Evolutionary conservation across 2,113 vertebrate genomes (phyloP).

Genomic region (Callithrix jacchus): DNA sequence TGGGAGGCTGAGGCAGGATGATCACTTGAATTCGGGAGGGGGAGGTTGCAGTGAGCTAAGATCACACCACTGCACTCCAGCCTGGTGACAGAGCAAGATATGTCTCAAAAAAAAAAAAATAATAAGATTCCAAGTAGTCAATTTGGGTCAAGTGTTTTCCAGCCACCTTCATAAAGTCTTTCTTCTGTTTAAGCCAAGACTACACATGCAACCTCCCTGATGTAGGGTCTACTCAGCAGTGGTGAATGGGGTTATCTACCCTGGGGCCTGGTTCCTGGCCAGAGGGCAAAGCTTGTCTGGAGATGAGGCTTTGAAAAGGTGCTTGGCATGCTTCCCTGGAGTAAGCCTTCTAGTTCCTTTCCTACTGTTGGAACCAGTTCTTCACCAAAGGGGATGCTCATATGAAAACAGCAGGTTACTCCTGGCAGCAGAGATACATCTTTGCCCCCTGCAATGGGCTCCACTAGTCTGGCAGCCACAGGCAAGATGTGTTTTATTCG

Average conservation of each 20-base stretch:
- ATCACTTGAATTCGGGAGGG: no score
- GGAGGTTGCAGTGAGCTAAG: no score
- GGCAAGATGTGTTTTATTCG: conserved; percentile 60
- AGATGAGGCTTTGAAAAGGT: conserved; percentile 23
- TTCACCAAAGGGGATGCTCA: not conserved
- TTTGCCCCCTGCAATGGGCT: conserved; percentile 12
- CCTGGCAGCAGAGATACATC: conserved; percentile 28
- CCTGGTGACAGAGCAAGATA: no score
- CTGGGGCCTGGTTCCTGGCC: not conserved
- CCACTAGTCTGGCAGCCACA: conserved; percentile 26
- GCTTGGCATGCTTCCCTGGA: not conserved
- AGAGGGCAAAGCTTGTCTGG: not conserved
- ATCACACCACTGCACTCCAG: no score
- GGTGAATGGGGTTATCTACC: not conserved
- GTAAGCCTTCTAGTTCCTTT: not conserved
- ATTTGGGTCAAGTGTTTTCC: conserved; percentile 3
- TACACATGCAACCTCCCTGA: not conserved
- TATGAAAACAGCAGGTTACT: conserved; percentile 44
- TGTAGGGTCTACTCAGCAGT: not conserved
- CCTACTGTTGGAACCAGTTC: not conserved
- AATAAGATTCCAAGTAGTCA: not conserved
- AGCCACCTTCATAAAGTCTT: not conserved
- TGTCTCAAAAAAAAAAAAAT: no score
- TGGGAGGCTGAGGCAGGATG: no score
- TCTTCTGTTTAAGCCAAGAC: not conserved